Evolutionary conservation across 2,113 vertebrate genomes (phyloP), one percentile per base, ranked within the genome.

Genomic region (Hylia prasina): DNA sequence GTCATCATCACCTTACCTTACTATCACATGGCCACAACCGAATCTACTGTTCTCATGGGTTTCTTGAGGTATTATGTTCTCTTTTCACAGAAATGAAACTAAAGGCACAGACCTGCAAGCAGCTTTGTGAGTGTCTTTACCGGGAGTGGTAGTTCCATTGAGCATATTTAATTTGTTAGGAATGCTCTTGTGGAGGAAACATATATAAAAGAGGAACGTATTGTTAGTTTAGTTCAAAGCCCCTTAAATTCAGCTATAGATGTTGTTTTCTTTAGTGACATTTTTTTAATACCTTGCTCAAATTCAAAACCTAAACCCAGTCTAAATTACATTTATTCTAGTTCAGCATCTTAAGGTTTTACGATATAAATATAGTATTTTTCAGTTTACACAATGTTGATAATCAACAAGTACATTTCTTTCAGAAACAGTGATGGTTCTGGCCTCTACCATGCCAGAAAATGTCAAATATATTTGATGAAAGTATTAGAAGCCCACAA

Each of bases 401-500:
- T 83, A 92, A 90, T 68, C 44, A 28, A 22, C 40, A 91, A 73
- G 27, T 93, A 65, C n/a, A 73, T 53, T 56, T 35, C 48, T 94
- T 94, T 81, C 65, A 75, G 87, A 95, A 96, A 92, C 18, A 56
- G 31, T 68, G 80, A 90, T 70, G 53, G n/a, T 40, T 95, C 89
- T 97, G 69, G 42, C 75, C 80, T 79, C 45, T 86, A 66, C 58
- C n/a, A 63, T 84, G 56, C 60, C 71, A 91, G 61, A 92, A 92
- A 94, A 82, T 89, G 66, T 96, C 93, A 93, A 89, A 93, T 84
- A 47, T 81, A 66, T 91, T 93, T 92, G 75, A 87, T 95, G 61
- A 72, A 95, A 93, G 45, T 94, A 94, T 90, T 94, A 82, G 86
- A 91, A 97, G 87, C 91, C 92, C 84, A 96, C 93, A 98, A 96